These are phyloP conservation scores for Microtus richardsoni DNA, from an alignment of 2,113 vertebrate species.

Conservation along the genomic window DNA sequence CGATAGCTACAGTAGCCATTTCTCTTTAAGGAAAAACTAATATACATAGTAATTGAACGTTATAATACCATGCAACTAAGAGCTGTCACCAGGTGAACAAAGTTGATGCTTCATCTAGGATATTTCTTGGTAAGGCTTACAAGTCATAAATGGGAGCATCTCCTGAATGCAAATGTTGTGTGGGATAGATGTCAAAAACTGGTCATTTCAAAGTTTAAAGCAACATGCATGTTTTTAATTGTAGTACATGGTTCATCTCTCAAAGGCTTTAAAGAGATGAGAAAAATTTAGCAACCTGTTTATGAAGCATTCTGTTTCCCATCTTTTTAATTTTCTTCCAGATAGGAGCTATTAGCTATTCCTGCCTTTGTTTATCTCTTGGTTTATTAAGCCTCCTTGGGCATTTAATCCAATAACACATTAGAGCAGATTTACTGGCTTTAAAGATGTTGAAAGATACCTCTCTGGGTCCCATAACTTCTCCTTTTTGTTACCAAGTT, in stretches of 20 bases:
- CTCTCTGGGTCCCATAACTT: conserved; percentile 58
- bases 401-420: conserved; percentile 69
- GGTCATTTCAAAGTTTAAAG: conserved; percentile 70
- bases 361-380: conserved; percentile 72
- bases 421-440: conserved; percentile 63
- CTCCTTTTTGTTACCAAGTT: conserved; percentile 73
- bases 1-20: conserved; percentile 29
- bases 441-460: conserved; percentile 67
- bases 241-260: conserved; percentile 25
- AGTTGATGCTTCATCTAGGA: conserved; percentile 62
- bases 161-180: conserved; percentile 47
- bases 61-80: conserved; percentile 8
- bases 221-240: conserved; percentile 51
- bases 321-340: conserved; percentile 30
- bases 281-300: neutral
- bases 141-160: neutral
- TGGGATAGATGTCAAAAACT: conserved; percentile 27
- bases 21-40: conserved; percentile 44
- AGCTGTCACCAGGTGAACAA: conserved; percentile 57
- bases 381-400: conserved; percentile 53
- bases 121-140: conserved; percentile 49
- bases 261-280: conserved; percentile 48
- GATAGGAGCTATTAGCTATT: conserved; percentile 21
- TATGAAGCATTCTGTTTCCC: conserved; percentile 31
- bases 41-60: conserved; percentile 12